Conservation (phyloP, 2,797 vertebrate species). For the Poeciliopsis paucimaculata region DNA sequence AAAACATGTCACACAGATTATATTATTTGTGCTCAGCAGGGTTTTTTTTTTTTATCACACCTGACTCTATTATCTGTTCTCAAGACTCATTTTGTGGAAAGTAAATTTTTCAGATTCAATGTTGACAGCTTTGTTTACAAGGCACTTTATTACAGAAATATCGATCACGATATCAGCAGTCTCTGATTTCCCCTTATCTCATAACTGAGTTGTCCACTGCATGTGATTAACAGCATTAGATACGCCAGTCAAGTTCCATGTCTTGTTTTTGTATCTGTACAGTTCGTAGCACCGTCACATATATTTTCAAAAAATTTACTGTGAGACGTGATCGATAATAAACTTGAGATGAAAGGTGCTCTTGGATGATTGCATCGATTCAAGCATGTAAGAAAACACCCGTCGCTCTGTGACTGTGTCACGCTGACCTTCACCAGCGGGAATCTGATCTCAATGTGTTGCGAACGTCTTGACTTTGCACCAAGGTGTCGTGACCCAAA, state of each 20-base stretch:
- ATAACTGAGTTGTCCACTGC: constrained; percentile 7
- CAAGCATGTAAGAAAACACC: constrained; percentile 39
- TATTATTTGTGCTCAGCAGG: background rate
- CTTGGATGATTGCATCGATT: constrained; percentile 37
- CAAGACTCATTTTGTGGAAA: background rate
- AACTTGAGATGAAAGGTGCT: constrained; percentile 18
- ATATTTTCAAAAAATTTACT: constrained; percentile 25
- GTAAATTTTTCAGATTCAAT: background rate
- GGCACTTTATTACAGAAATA: constrained; percentile 8
- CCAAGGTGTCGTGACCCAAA: constrained; percentile 3
- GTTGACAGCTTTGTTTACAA: constrained; percentile 14
- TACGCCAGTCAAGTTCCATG: constrained; percentile 7
- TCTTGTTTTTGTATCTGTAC: constrained; percentile 1
- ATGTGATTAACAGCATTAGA: constrained; percentile 25
- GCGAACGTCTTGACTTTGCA: constrained; percentile 24
- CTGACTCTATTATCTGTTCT: background rate
- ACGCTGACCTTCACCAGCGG: constrained; percentile 38
- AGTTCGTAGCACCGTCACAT: constrained; percentile 16
- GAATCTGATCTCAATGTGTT: constrained; percentile 29
- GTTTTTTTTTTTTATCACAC: background rate
- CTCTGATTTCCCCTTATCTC: constrained; percentile 28
- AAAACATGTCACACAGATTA: background rate
- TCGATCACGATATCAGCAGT: constrained; percentile 16
- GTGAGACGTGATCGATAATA: constrained; percentile 30
- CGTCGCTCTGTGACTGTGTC: constrained; percentile 22